These are phyloP conservation scores for Sula dactylatra DNA, from an alignment of 2,113 vertebrate species.

Conservation along the genomic window DNA sequence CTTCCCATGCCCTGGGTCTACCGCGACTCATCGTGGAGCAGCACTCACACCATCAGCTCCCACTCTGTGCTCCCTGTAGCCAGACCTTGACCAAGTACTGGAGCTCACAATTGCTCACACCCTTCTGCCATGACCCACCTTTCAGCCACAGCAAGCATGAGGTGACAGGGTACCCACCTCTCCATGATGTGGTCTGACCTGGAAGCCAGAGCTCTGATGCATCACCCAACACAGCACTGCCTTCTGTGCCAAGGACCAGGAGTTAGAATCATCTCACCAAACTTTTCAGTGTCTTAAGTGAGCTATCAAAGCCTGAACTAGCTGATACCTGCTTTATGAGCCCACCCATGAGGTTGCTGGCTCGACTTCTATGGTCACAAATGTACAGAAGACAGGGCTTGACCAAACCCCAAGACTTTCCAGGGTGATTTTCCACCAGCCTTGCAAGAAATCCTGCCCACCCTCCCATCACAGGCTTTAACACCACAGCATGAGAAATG, in stretches of 20 bases:
- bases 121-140: not conserved
- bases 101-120: not conserved
- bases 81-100: too few species aligned
- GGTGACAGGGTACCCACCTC: too few species aligned
- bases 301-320: not conserved
- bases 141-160: not conserved
- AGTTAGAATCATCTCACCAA: not conserved
- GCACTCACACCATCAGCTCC: not conserved
- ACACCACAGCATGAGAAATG: not conserved
- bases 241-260: not conserved
- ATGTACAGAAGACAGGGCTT: accelerated
- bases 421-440: not conserved
- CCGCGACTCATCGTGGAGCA: not conserved
- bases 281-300: not conserved
- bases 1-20: not conserved
- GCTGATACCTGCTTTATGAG: not conserved
- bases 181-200: not conserved
- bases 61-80: not conserved
- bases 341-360: accelerated
- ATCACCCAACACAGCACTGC: accelerated
- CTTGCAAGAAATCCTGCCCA: not conserved
- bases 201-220: not conserved
- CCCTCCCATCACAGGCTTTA: not conserved
- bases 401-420: not conserved
- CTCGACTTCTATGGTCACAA: not conserved